Evolutionary conservation across 2,888 invertebrate species (phyloP).

Genomic region (Patella pellucida): DNA sequence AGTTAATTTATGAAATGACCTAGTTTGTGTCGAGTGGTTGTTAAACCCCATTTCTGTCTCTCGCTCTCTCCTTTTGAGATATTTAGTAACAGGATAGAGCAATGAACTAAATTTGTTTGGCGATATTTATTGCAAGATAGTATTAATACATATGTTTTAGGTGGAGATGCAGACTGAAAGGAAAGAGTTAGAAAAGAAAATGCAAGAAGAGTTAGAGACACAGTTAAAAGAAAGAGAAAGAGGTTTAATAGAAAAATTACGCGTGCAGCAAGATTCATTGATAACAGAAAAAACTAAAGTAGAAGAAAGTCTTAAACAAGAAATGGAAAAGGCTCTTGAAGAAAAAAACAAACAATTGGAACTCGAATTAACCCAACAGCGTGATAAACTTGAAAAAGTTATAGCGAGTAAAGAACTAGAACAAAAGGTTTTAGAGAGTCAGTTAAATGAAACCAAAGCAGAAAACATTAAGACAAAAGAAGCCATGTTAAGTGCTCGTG

Average conservation of each 20-base stretch:
- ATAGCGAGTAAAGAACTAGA: constrained; percentile 61
- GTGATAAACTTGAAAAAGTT: constrained; percentile 38
- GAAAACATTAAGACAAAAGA: constrained; percentile 59
- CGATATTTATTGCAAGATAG: not conserved
- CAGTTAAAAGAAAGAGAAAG: constrained; percentile 41
- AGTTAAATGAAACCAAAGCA: constrained; percentile 54
- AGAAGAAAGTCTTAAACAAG: constrained; percentile 70
- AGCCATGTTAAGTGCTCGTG: constrained; percentile 51
- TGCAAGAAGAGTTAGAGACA: constrained; percentile 42
- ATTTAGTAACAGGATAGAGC: too few relatives aligned
- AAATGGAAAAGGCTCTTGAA: constrained; percentile 76
- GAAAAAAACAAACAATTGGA: constrained; percentile 62
- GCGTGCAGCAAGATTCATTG: constrained; percentile 43
- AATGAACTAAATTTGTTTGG: not conserved
- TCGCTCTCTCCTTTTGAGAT: too few relatives aligned
- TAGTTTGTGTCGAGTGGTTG: too few relatives aligned
- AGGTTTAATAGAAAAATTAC: constrained; percentile 42
- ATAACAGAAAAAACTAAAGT: constrained; percentile 57
- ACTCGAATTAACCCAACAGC: constrained; percentile 44
- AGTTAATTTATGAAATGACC: too few relatives aligned
- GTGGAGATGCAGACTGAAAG: constrained; percentile 64
- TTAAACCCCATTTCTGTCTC: too few relatives aligned
- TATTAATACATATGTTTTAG: constrained; percentile 28
- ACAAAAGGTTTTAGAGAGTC: constrained; percentile 60
- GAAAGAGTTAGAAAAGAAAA: constrained; percentile 69